Percentiles rank a stretch among this genome's conserved stretches.
These are phyloP conservation scores for Deilephila elpenor DNA, from an alignment of 2,888 invertebrate genomes.

Conservation along the genomic window DNA sequence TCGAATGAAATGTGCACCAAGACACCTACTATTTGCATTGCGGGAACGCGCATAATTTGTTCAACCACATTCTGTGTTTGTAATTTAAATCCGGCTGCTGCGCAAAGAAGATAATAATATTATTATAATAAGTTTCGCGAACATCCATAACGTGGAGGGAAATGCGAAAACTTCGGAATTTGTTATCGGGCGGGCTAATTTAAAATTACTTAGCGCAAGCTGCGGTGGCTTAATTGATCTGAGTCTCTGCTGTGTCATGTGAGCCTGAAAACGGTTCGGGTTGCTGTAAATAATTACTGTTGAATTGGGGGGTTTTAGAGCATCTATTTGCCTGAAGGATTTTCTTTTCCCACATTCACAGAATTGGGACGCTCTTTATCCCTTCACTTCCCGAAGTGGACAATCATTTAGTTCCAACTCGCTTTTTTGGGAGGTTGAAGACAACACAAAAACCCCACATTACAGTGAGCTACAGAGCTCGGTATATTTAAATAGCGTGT, in stretches of 20 bases:
- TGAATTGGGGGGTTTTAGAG: background rate
- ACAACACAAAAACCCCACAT: too few species aligned
- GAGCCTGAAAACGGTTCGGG: background rate
- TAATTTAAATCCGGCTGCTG: constrained; percentile 33
- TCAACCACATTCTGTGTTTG: constrained; percentile 32
- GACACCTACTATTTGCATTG: constrained; percentile 28
- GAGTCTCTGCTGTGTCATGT: constrained; percentile 8
- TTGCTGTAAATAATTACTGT: too few species aligned
- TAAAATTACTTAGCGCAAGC: constrained; percentile 26
- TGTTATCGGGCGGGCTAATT: constrained; percentile 24
- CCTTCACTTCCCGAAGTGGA: too few species aligned
- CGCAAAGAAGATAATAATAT: constrained; percentile 31
- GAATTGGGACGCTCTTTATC: too few species aligned
- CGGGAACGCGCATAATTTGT: constrained; percentile 34
- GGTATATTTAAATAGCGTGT: too few species aligned
- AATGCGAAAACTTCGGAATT: constrained; percentile 25
- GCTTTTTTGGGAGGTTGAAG: too few species aligned
- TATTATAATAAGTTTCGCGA: constrained; percentile 27
- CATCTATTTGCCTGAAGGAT: background rate
- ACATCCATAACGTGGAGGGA: constrained; percentile 19
- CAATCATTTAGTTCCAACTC: too few species aligned
- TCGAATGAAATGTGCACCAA: constrained; percentile 17
- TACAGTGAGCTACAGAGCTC: too few species aligned
- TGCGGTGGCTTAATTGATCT: constrained; percentile 18
- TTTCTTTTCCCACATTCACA: too few species aligned